Evolutionary conservation across 1,140 invertebrate species (phyloP).

Genomic region (Drosophila burlai): DNA sequence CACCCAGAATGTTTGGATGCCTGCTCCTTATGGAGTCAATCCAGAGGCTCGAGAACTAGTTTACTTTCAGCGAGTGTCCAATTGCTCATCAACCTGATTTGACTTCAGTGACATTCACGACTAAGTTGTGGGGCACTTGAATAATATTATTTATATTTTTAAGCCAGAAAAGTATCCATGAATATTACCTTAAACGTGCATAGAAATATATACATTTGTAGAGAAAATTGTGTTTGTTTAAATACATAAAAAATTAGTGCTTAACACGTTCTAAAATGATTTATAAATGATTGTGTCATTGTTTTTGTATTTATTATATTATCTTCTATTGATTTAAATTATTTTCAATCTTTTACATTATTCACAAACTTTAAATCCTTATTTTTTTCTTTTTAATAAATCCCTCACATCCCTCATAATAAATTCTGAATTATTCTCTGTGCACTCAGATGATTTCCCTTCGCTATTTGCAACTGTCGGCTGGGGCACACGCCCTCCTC

Average conservation of each 20-base stretch:
- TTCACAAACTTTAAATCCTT: neutral
- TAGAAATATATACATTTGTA: too few species aligned
- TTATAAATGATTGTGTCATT: neutral
- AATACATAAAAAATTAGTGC: too few species aligned
- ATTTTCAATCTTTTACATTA: neutral
- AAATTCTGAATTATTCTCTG: constrained; percentile 21
- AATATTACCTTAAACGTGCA: too few species aligned
- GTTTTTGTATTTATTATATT: neutral
- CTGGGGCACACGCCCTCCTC: constrained; percentile 47
- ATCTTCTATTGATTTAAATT: neutral
- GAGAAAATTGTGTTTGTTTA: neutral
- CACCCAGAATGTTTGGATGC: constrained; percentile 51
- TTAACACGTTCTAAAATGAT: neutral
- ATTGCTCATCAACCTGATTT: constrained; percentile 70
- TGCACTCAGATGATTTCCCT: constrained; percentile 50
- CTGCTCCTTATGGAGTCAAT: constrained; percentile 7
- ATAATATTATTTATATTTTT: neutral
- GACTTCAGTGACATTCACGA: constrained; percentile 70
- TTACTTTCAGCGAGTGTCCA: constrained; percentile 50
- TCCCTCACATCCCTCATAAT: constrained; percentile 2
- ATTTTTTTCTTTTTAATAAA: neutral
- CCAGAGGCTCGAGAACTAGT: constrained; percentile 57
- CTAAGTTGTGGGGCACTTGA: constrained; percentile 6
- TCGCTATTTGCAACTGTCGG: constrained; percentile 36
- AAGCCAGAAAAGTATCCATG: neutral